Evolutionary conservation across 2,888 invertebrate genomes (phyloP).

Genomic region (Polydrusus pterygomalis): DNA sequence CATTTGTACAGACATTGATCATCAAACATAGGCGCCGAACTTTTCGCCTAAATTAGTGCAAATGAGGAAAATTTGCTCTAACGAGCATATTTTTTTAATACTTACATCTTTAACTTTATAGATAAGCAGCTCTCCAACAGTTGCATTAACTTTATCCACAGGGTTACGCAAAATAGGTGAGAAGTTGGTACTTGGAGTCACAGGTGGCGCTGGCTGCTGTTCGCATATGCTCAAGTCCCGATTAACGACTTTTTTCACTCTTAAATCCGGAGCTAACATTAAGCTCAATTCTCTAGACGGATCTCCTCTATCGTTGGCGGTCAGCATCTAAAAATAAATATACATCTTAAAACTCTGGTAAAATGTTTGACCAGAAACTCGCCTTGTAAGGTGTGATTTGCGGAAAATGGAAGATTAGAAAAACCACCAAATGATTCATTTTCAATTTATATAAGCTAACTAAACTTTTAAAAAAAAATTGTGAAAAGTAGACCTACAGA

Average conservation of each 20-base stretch:
- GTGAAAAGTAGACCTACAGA: no score
- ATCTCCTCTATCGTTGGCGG: slow-evolving; percentile 75
- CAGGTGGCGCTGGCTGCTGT: slow-evolving; percentile 67
- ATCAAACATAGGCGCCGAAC: no score
- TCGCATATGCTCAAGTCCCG: slow-evolving; percentile 81
- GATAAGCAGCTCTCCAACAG: slow-evolving; percentile 86
- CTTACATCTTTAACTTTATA: slow-evolving; percentile 87
- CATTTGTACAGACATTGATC: no score
- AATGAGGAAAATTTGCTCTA: no score
- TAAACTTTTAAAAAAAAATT: no score
- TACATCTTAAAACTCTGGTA: no score
- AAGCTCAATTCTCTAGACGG: slow-evolving; percentile 76
- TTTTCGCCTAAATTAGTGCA: no score
- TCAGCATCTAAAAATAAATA: slow-evolving; percentile 69
- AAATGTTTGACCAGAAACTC: no score
- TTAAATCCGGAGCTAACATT: slow-evolving; percentile 80
- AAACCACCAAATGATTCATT: no score
- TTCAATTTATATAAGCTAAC: no score
- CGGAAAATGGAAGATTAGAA: no score
- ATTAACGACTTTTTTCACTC: slow-evolving; percentile 79
- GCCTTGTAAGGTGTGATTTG: no score
- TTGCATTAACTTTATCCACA: slow-evolving; percentile 88
- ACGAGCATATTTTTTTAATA: slow-evolving; percentile 56
- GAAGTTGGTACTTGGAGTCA: slow-evolving; percentile 76
- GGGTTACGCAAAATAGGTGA: slow-evolving; percentile 88